Percentiles rank a stretch among this genome's conserved stretches.
Evolutionary conservation across 2,797 vertebrate species (phyloP).

Genomic region (Myiotriccus ornatus): DNA sequence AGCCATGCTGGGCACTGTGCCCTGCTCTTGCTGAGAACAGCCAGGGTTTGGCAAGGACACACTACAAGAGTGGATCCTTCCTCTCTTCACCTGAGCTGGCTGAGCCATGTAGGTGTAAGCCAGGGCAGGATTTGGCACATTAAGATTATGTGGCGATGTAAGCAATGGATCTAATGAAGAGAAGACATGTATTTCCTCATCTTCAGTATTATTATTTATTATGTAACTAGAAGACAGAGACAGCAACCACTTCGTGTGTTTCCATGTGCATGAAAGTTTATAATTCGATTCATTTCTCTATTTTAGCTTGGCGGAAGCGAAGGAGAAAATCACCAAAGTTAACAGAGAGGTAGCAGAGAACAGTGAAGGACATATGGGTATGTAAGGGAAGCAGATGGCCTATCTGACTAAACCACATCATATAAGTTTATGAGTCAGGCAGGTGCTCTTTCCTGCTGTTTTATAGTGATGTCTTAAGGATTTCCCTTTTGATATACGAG

Average conservation of each 20-base stretch:
- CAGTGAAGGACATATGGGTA: constrained; percentile 61
- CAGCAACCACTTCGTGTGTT: not conserved
- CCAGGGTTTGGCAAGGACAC: not conserved
- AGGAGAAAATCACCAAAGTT: constrained; percentile 1
- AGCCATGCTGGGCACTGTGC: not conserved
- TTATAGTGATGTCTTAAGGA: constrained; percentile 76
- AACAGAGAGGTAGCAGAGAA: not conserved
- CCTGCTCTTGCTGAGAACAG: not conserved
- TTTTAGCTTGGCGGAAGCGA: not conserved
- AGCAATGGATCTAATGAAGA: not conserved
- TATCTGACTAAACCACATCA: constrained; percentile 54
- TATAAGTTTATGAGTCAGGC: constrained; percentile 71
- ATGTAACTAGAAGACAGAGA: not conserved
- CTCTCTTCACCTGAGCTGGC: not conserved
- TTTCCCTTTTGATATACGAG: constrained; percentile 77
- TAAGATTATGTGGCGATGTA: not conserved
- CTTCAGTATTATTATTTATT: not conserved
- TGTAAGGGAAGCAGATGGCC: constrained; percentile 70
- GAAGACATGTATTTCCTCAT: not conserved
- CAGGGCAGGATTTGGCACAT: constrained; percentile 4
- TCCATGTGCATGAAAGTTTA: constrained; percentile 1
- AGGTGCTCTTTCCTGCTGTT: constrained; percentile 75
- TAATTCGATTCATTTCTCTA: constrained; percentile 3
- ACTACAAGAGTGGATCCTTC: not conserved
- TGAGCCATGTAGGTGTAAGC: not conserved